These are phyloP conservation scores for Psophia crepitans DNA, from an alignment of 2,113 vertebrate genomes.

Conservation along the genomic window DNA sequence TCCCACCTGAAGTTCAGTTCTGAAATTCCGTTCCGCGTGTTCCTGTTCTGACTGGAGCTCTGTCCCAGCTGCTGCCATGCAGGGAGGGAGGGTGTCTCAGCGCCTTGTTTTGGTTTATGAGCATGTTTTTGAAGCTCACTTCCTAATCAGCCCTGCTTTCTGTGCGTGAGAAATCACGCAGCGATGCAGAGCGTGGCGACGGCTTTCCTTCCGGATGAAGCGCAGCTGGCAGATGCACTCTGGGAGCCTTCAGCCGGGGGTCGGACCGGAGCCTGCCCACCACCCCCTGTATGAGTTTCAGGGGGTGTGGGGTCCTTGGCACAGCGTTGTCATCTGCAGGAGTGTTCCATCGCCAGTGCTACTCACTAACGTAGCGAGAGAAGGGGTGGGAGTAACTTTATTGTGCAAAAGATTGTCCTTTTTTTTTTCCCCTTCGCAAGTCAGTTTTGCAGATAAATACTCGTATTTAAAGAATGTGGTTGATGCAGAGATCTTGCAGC, in stretches of 20 bases:
- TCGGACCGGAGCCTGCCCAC: background rate
- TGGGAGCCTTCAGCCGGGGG: background rate
- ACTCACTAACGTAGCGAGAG: background rate
- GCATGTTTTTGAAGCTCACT: background rate
- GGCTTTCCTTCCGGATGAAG: background rate
- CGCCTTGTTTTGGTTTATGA: background rate
- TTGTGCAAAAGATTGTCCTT: background rate
- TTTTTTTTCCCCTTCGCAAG: background rate
- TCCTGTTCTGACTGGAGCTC: background rate
- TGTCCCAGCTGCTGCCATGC: background rate
- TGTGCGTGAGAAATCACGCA: fast-evolving
- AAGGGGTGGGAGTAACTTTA: background rate
- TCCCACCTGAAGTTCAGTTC: background rate
- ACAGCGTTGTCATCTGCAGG: background rate
- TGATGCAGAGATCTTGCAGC: background rate
- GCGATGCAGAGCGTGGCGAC: fast-evolving
- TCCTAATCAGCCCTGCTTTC: background rate
- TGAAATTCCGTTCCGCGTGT: background rate
- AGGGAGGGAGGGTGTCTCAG: background rate
- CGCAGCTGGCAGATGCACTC: fast-evolving
- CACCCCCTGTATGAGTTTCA: background rate
- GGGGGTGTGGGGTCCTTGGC: background rate
- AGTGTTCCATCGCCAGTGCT: background rate
- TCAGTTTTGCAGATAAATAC: background rate
- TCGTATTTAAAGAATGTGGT: background rate